phyloP scores from a whole-genome alignment of 2,797 vertebrate genomes.

The Brachyrhaphis roseni region DNA sequence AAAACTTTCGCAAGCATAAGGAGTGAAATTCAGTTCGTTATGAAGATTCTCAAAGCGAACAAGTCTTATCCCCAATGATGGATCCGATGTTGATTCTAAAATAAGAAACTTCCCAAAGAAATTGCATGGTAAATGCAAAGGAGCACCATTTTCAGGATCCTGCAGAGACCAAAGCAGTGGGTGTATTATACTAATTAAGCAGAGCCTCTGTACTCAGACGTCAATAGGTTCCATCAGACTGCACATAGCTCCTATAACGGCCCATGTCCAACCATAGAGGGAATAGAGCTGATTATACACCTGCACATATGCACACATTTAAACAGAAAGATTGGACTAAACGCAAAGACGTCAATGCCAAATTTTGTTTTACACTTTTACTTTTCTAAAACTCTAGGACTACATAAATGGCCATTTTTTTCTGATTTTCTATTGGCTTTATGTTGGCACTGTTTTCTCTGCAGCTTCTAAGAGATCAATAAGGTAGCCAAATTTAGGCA shows the following conservation, averaged over 20 bases:
- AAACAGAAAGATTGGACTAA: slow-evolving; percentile 23
- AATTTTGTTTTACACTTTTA: slow-evolving; percentile 7
- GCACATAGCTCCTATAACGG: slow-evolving; percentile 76
- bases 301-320: slow-evolving; percentile 53
- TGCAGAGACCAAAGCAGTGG: slow-evolving; percentile 80
- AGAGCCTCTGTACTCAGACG: slow-evolving; percentile 76
- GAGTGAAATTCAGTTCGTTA: slow-evolving; percentile 35
- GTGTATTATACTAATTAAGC: slow-evolving; percentile 81
- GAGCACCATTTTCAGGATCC: slow-evolving; percentile 65
- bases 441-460: not conserved
- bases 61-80: slow-evolving; percentile 31
- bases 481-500: slow-evolving; percentile 4
- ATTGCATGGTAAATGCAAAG: slow-evolving; percentile 71
- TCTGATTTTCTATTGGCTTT: not conserved
- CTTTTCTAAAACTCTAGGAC: not conserved
- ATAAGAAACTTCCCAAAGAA: slow-evolving; percentile 47
- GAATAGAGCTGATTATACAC: slow-evolving; percentile 73
- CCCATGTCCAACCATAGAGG: slow-evolving; percentile 67
- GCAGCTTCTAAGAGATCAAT: slow-evolving; percentile 19
- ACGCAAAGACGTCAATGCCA: slow-evolving; percentile 32
- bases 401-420: not conserved
- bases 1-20: slow-evolving; percentile 18
- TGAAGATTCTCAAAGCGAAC: slow-evolving; percentile 12
- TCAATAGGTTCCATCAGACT: slow-evolving; percentile 82
- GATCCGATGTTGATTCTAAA: slow-evolving; percentile 47